A percentile compares a stretch with the other conserved stretches of the same genome.
phyloP scores from a whole-genome alignment of 2,888 invertebrate genomes.

The Itoplectis maculator region DNA sequence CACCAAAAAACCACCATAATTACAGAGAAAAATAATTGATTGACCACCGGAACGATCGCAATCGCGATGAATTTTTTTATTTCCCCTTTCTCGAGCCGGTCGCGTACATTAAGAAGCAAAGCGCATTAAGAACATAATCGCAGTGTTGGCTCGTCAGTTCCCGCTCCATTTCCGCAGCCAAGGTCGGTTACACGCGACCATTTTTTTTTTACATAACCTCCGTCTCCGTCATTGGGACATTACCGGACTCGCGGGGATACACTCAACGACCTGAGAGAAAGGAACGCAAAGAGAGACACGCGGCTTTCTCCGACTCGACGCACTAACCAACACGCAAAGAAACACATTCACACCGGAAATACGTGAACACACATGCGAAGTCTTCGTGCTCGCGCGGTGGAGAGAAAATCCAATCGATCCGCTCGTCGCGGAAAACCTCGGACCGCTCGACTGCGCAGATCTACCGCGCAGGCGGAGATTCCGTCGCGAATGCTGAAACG shows the following conservation, averaged over 20 bases:
- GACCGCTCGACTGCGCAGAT: slow-evolving; percentile 43
- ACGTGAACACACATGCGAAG: too few relatives aligned
- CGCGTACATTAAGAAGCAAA: too few relatives aligned
- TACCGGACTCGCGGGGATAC: neutral
- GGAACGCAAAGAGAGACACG: slow-evolving; percentile 28
- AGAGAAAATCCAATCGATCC: slow-evolving; percentile 49
- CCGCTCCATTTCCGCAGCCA: slow-evolving; percentile 1
- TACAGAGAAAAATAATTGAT: too few relatives aligned
- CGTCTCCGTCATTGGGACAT: neutral
- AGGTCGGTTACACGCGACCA: neutral
- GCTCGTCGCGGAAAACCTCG: slow-evolving; percentile 32
- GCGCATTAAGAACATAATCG: too few relatives aligned
- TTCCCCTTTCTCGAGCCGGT: too few relatives aligned
- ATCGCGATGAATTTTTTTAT: neutral
- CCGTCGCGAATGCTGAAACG: neutral
- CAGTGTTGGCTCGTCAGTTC: too few relatives aligned
- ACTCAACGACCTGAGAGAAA: neutral
- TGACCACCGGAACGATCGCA: too few relatives aligned
- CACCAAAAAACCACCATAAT: too few relatives aligned
- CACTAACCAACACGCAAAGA: too few relatives aligned
- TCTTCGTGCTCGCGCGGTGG: neutral
- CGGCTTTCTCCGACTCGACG: slow-evolving; percentile 37
- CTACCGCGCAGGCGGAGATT: neutral
- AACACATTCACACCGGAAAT: too few relatives aligned
- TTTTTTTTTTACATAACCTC: neutral